A percentile compares a stretch with the other conserved stretches of the same genome.
These are phyloP conservation scores for Cabera pusaria DNA, from an alignment of 2,888 invertebrate species.

Conservation along the genomic window DNA sequence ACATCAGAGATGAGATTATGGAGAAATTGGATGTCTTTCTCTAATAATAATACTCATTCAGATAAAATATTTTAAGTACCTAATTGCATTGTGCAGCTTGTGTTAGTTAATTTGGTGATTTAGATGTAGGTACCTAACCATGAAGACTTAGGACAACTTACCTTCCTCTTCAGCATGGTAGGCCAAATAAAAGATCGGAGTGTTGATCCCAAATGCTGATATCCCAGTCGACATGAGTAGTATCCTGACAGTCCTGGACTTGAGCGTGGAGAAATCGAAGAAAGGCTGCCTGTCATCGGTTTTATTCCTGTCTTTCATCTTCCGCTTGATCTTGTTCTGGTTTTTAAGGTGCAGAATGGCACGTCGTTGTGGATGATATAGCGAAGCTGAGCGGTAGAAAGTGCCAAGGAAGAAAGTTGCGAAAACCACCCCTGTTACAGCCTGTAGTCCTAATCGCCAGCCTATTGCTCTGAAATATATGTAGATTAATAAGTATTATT, in stretches of 20 bases:
- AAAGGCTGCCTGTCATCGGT: slow-evolving; percentile 91
- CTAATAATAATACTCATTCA: no score
- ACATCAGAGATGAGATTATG: no score
- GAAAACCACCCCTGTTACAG: slow-evolving; percentile 92
- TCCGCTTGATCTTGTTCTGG: slow-evolving; percentile 88
- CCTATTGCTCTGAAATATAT: slow-evolving; percentile 85
- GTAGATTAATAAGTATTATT: neutral
- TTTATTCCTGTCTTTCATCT: slow-evolving; percentile 91
- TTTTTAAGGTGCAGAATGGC: slow-evolving; percentile 95
- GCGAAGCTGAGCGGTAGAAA: slow-evolving; percentile 93
- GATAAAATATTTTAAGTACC: no score
- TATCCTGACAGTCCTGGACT: slow-evolving; percentile 93
- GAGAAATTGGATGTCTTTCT: no score
- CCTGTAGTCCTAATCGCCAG: slow-evolving; percentile 93
- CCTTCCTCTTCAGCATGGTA: slow-evolving; percentile 92
- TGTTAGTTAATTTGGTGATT: no score
- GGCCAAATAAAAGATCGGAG: slow-evolving; percentile 92
- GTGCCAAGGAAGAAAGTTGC: slow-evolving; percentile 93
- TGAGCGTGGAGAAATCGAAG: slow-evolving; percentile 93
- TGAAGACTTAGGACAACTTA: no score
- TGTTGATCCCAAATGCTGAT: slow-evolving; percentile 92
- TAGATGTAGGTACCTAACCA: no score
- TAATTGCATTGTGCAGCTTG: no score
- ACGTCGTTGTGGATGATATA: slow-evolving; percentile 93
- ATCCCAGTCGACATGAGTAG: slow-evolving; percentile 91